These are phyloP conservation scores for Amiota mariae DNA, from an alignment of 2,888 invertebrate genomes.

Conservation along the genomic window DNA sequence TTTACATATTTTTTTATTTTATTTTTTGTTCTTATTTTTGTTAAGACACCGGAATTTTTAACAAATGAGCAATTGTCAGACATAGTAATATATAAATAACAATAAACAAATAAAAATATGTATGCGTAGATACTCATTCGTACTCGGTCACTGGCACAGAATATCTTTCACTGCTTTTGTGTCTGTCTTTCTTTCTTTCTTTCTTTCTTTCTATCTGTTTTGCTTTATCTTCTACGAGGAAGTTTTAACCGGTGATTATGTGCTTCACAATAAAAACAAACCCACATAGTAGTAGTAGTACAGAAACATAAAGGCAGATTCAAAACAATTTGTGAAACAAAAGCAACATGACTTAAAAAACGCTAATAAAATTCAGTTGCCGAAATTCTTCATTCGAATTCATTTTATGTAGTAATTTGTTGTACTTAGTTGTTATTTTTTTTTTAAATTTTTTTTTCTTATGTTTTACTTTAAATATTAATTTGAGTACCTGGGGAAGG, in stretches of 20 bases:
- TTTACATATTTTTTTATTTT: not conserved
- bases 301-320: not conserved
- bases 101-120: too few species aligned
- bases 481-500: constrained; percentile 40
- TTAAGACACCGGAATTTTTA: too few species aligned
- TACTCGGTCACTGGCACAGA: constrained; percentile 62
- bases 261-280: not conserved
- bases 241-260: too few species aligned
- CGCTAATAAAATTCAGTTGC: constrained; percentile 8
- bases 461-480: constrained; percentile 62
- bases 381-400: not conserved
- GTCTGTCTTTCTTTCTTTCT: constrained; percentile 1
- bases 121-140: too few species aligned
- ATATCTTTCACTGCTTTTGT: constrained; percentile 30
- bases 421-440: not conserved
- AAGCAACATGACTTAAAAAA: not conserved
- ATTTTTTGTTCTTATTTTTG: not conserved
- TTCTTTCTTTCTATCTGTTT: not conserved
- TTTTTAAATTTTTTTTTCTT: constrained; percentile 48
- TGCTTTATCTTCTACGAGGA: not conserved
- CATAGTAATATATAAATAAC: not conserved
- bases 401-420: too few species aligned
- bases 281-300: not conserved
- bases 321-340: too few species aligned
- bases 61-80: constrained; percentile 14